phyloP scores from a whole-genome alignment of 2,888 invertebrate species.

The Platypus cylindrus region DNA sequence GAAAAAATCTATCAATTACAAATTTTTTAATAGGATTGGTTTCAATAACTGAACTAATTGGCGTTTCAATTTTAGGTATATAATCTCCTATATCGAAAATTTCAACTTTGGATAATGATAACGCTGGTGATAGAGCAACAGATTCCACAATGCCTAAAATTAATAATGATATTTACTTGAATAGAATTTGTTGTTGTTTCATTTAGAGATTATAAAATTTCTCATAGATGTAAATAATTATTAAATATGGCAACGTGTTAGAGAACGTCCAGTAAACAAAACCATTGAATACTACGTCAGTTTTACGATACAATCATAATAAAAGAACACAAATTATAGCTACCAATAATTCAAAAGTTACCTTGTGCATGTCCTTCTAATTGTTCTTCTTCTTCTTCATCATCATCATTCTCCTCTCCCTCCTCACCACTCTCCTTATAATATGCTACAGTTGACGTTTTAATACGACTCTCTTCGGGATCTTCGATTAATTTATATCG shows the following conservation, averaged over 20 bases:
- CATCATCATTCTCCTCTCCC: slow-evolving; percentile 19
- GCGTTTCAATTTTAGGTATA: slow-evolving; percentile 13
- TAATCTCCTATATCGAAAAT: slow-evolving; percentile 13
- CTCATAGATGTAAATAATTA: too few relatives aligned
- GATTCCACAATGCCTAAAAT: background rate
- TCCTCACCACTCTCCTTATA: slow-evolving; percentile 16
- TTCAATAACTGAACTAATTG: slow-evolving; percentile 9
- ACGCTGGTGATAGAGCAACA: background rate
- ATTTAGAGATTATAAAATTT: too few relatives aligned
- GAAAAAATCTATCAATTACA: slow-evolving; percentile 11
- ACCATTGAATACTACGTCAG: too few relatives aligned
- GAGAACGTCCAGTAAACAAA: too few relatives aligned
- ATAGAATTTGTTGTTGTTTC: too few relatives aligned
- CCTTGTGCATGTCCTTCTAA: too few relatives aligned
- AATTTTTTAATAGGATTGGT: slow-evolving; percentile 10
- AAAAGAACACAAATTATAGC: too few relatives aligned
- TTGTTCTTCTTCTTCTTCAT: slow-evolving; percentile 15
- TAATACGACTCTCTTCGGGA: slow-evolving; percentile 19
- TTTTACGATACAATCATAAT: too few relatives aligned
- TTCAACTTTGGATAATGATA: slow-evolving; percentile 3
- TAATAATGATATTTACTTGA: too few relatives aligned
- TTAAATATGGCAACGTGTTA: too few relatives aligned
- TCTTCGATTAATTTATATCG: slow-evolving; percentile 29
- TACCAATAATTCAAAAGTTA: too few relatives aligned
- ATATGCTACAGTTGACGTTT: slow-evolving; percentile 18